Evolutionary conservation across 2,797 vertebrate species (phyloP).

Genomic region (Gallinago nigripennis): DNA sequence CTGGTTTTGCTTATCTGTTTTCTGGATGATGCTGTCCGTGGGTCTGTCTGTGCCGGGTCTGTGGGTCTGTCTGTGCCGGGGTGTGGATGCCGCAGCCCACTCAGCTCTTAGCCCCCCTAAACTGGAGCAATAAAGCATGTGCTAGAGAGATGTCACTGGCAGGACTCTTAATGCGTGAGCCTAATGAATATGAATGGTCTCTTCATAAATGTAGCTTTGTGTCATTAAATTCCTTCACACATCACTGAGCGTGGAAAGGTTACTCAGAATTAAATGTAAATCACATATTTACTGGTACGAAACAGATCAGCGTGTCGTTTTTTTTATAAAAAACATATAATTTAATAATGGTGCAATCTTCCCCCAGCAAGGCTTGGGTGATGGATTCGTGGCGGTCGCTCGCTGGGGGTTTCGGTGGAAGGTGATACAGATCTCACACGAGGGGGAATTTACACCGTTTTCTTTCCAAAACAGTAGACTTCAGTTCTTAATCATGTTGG

Average conservation of each 20-base stretch:
- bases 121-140: conserved; percentile 57
- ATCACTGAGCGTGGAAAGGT: conserved; percentile 78
- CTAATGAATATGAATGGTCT: conserved; percentile 88
- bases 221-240: conserved; percentile 83
- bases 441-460: background rate
- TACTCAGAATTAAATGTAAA: conserved; percentile 87
- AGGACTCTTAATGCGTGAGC: conserved; percentile 72
- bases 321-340: conserved; percentile 49
- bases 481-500: background rate
- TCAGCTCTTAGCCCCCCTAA: conserved; percentile 55
- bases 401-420: background rate
- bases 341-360: conserved; percentile 44
- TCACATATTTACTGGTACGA: conserved; percentile 85
- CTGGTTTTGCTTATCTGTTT: background rate
- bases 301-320: conserved; percentile 69
- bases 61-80: background rate
- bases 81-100: background rate
- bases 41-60: background rate
- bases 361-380: background rate
- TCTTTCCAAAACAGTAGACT: background rate
- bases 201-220: conserved; percentile 72
- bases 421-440: background rate
- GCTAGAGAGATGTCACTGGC: conserved; percentile 58
- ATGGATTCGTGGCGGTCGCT: background rate
- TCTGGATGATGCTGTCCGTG: background rate